These are phyloP conservation scores for Cygnus buccinator DNA, from an alignment of 2,113 vertebrate species.

Conservation along the genomic window DNA sequence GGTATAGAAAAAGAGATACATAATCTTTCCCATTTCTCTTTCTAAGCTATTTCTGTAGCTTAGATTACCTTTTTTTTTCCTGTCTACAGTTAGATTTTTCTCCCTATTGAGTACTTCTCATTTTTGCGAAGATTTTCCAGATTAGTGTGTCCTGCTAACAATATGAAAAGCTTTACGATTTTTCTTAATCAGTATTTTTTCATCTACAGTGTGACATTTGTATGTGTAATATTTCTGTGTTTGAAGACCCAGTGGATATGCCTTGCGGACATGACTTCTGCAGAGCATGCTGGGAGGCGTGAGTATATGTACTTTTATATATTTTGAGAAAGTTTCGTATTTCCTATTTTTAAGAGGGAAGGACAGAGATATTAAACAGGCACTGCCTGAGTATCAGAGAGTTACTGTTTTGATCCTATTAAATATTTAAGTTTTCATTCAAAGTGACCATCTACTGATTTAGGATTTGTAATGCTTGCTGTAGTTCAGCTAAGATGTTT, in stretches of 20 bases:
- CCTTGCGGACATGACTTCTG: slow-evolving; percentile 97
- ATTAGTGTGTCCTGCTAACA: not conserved
- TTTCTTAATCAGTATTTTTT: slow-evolving; percentile 48
- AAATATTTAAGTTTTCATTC: not conserved
- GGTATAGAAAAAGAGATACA: not conserved
- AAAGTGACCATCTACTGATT: not conserved
- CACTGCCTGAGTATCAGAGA: not conserved
- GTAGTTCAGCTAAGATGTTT: not conserved
- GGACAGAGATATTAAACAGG: not conserved
- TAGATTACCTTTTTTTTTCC: not conserved
- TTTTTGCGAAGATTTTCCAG: not conserved
- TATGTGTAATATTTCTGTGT: slow-evolving; percentile 93
- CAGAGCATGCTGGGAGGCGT: slow-evolving; percentile 98
- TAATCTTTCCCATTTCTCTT: not conserved
- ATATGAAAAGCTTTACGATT: not conserved
- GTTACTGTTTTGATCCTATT: not conserved
- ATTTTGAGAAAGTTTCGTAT: not conserved
- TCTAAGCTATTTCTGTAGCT: not conserved
- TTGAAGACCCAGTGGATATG: slow-evolving; percentile 97
- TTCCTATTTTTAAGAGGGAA: not conserved
- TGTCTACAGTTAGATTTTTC: not conserved
- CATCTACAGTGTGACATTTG: slow-evolving; percentile 93
- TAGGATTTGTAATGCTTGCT: not conserved
- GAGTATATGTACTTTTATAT: slow-evolving; percentile 63
- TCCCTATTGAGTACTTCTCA: not conserved